Conservation (phyloP, 1,140 invertebrate genomes). For the Lucilia sericata region DNA sequence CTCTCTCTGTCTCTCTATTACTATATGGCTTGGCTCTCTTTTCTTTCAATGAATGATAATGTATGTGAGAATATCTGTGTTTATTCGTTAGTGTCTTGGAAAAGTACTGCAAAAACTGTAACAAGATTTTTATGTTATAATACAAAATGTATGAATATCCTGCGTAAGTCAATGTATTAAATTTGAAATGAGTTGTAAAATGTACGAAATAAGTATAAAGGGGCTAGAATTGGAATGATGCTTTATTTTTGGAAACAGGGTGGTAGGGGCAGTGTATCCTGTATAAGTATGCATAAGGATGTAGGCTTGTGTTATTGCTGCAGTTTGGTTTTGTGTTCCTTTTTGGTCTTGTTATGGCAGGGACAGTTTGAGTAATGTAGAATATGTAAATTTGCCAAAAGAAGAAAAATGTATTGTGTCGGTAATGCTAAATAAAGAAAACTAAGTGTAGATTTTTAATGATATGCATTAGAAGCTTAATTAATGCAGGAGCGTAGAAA, state of each 20-base stretch:
- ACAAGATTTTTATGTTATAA: conserved; percentile 42
- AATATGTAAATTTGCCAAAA: conserved; percentile 24
- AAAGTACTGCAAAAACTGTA: conserved; percentile 31
- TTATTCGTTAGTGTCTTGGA: not conserved
- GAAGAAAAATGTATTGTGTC: conserved; percentile 38
- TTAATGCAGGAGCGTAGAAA: conserved; percentile 14
- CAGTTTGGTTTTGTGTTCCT: not conserved
- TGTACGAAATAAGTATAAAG: not conserved
- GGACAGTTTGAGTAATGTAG: conserved; percentile 11
- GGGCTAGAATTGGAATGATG: not conserved
- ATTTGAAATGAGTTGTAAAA: conserved; percentile 38
- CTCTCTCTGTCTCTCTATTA: not conserved
- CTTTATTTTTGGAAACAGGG: not conserved
- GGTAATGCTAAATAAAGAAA: conserved; percentile 44
- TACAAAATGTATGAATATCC: conserved; percentile 43
- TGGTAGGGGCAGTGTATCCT: not conserved
- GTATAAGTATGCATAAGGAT: not conserved
- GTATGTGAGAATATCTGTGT: not conserved
- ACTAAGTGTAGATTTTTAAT: conserved; percentile 44
- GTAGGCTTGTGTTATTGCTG: conserved; percentile 13
- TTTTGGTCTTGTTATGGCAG: not conserved
- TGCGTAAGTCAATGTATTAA: conserved; percentile 43
- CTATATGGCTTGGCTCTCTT: not conserved
- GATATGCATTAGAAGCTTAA: conserved; percentile 44
- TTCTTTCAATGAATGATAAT: not conserved